Conservation (phyloP, 2,888 invertebrate genomes). For the Phengaris alcon region DNA sequence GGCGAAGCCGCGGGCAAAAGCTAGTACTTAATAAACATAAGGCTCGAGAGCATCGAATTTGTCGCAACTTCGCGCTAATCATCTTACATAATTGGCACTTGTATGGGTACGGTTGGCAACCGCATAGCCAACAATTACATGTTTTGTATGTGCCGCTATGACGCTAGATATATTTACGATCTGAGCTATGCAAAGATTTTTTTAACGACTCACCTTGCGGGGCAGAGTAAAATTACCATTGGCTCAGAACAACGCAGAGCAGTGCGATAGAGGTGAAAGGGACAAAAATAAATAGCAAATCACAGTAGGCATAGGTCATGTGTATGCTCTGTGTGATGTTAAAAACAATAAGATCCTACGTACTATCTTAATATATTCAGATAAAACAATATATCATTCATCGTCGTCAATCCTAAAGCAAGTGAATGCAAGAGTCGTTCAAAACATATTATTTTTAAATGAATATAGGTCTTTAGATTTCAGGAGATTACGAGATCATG, state of each 20-base stretch:
- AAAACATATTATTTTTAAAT: neutral
- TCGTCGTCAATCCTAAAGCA: too few relatives aligned
- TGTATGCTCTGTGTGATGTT: too few relatives aligned
- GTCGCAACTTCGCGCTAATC: neutral
- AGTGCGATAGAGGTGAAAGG: too few relatives aligned
- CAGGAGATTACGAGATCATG: constrained; percentile 14
- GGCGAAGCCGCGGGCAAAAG: too few relatives aligned
- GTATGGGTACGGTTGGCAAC: neutral
- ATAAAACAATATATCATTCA: too few relatives aligned
- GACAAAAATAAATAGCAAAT: too few relatives aligned
- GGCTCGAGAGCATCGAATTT: neutral
- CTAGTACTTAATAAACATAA: neutral
- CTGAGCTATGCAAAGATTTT: neutral
- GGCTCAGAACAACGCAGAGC: too few relatives aligned
- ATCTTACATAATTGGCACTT: constrained; percentile 12
- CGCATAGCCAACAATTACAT: neutral
- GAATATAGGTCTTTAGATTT: neutral
- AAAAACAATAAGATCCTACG: too few relatives aligned
- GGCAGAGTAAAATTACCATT: too few relatives aligned
- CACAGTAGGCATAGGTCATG: too few relatives aligned
- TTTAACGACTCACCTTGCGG: neutral
- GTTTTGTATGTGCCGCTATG: neutral
- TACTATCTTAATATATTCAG: too few relatives aligned
- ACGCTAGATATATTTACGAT: neutral
- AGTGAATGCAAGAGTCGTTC: neutral